Evolutionary conservation across 2,113 vertebrate species (phyloP).

Genomic region (Phycodurus eques): DNA sequence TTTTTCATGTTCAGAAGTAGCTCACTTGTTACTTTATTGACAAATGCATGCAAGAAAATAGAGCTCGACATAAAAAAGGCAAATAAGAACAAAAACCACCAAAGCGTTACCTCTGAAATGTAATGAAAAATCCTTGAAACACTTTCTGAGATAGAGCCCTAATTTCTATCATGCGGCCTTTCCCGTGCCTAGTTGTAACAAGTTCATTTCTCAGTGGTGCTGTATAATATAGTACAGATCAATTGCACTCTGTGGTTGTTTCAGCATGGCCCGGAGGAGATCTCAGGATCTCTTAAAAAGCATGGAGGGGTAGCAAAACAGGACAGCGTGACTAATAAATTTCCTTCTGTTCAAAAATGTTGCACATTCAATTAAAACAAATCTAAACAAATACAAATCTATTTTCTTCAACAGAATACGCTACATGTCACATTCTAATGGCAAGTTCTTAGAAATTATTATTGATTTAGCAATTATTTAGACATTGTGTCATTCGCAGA

Average conservation of each 20-base stretch:
- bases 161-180: constrained; percentile 44
- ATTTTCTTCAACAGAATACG: constrained; percentile 22
- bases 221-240: constrained; percentile 37
- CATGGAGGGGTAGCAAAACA: constrained; percentile 26
- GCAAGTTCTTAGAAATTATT: background rate
- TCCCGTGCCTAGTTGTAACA: constrained; percentile 24
- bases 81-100: constrained; percentile 16
- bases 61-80: constrained; percentile 4
- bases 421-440: background rate
- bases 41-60: background rate
- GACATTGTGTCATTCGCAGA: too few species aligned
- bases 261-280: constrained; percentile 52
- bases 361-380: background rate
- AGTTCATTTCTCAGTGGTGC: constrained; percentile 19
- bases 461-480: too few species aligned
- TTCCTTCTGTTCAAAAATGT: constrained; percentile 22
- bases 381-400: background rate
- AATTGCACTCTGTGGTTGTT: constrained; percentile 46
- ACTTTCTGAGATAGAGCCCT: constrained; percentile 9
- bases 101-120: constrained; percentile 29
- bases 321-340: constrained; percentile 28
- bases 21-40: background rate
- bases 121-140: constrained; percentile 44
- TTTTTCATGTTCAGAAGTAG: background rate
- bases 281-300: constrained; percentile 38